Evolutionary conservation across 2,888 invertebrate species (phyloP).

Genomic region (Acanthopleura granulata): DNA sequence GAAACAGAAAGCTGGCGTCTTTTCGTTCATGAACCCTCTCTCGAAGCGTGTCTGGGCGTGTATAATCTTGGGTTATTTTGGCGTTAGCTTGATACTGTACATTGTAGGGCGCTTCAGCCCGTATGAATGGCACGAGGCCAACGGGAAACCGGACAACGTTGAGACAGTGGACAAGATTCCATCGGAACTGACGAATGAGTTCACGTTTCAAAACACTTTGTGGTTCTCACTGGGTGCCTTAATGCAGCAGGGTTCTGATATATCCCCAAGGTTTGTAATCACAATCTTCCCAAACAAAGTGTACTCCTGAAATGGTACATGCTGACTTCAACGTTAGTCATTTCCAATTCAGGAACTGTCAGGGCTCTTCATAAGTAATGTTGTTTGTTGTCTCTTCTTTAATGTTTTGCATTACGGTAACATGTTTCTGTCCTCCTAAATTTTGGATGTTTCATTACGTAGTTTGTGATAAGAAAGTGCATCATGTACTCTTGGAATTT

Average conservation of each 20-base stretch:
- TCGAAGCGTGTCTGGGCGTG: slow-evolving; percentile 96
- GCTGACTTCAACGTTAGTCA: slow-evolving; percentile 27
- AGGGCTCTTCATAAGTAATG: no score
- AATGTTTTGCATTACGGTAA: no score
- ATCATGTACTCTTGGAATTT: no score
- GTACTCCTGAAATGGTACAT: not conserved
- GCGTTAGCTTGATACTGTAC: slow-evolving; percentile 96
- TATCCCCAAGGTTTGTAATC: slow-evolving; percentile 85
- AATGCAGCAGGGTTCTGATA: slow-evolving; percentile 99
- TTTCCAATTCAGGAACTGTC: slow-evolving; percentile 9
- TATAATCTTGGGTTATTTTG: slow-evolving; percentile 88
- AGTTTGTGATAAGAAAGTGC: no score
- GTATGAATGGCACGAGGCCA: slow-evolving; percentile 87
- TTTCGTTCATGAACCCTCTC: slow-evolving; percentile 97
- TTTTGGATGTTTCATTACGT: no score
- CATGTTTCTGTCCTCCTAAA: no score
- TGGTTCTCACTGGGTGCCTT: slow-evolving; percentile 98
- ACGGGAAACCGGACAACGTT: slow-evolving; percentile 74
- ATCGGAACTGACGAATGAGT: slow-evolving; percentile 69
- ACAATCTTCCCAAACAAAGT: no score
- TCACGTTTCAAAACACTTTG: slow-evolving; percentile 93
- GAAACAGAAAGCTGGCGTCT: slow-evolving; percentile 93
- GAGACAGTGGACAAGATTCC: slow-evolving; percentile 36
- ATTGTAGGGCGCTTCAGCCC: slow-evolving; percentile 97
- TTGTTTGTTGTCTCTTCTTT: no score